These are phyloP conservation scores for Xiphophorus birchmanni DNA, from an alignment of 2,797 vertebrate species.

Conservation along the genomic window DNA sequence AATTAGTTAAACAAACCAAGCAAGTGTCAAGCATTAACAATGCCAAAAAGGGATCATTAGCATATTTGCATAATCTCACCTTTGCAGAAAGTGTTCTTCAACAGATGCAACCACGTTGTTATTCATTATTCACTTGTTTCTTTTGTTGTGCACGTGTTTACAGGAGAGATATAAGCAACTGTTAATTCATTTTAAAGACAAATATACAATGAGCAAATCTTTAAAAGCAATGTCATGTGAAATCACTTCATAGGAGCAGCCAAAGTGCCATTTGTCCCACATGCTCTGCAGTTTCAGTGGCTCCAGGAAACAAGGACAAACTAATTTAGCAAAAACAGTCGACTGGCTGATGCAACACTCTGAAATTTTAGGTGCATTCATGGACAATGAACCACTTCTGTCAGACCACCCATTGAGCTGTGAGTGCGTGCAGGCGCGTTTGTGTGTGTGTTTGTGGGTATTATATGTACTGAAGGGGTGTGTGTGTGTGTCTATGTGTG, in stretches of 20 bases:
- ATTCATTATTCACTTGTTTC: background rate
- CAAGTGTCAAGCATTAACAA: slow-evolving; percentile 38
- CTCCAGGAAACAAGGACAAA: slow-evolving; percentile 71
- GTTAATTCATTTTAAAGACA: background rate
- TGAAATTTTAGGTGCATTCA: slow-evolving; percentile 78
- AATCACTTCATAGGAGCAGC: slow-evolving; percentile 15
- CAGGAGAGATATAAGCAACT: background rate
- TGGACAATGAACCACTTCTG: slow-evolving; percentile 77
- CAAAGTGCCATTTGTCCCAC: slow-evolving; percentile 51
- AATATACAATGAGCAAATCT: background rate
- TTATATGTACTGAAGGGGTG: slow-evolving; percentile 22
- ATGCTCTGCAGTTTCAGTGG: slow-evolving; percentile 60
- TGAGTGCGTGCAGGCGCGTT: slow-evolving; percentile 28
- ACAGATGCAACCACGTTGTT: slow-evolving; percentile 12
- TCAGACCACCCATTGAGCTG: slow-evolving; percentile 73
- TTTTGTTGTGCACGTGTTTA: background rate
- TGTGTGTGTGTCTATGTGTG: slow-evolving; percentile 53
- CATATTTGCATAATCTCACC: slow-evolving; percentile 56
- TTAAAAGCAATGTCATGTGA: background rate
- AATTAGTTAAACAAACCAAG: slow-evolving; percentile 67
- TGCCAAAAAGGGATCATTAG: slow-evolving; percentile 47
- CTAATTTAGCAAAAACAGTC: slow-evolving; percentile 68
- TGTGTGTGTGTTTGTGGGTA: background rate
- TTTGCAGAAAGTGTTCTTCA: slow-evolving; percentile 25
- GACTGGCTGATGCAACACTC: slow-evolving; percentile 79